phyloP scores from a whole-genome alignment of 2,797 vertebrate genomes.

The Bradypus variegatus region DNA sequence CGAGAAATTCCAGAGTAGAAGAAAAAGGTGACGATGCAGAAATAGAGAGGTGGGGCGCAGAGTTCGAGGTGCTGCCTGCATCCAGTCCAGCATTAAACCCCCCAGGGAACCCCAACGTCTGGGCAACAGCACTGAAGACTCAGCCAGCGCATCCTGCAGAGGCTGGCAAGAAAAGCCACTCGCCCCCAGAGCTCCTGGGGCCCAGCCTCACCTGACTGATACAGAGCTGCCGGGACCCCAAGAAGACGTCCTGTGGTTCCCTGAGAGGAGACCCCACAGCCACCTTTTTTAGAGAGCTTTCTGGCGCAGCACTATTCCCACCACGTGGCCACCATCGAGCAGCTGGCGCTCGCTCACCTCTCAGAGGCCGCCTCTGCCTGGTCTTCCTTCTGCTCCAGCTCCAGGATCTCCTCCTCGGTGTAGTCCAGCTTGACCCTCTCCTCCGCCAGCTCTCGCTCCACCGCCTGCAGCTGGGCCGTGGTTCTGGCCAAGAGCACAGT shows the following conservation, averaged over 20 bases:
- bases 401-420: conserved; percentile 79
- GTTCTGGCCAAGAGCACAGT: conserved; percentile 79
- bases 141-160: accelerated
- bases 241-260: neutral
- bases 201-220: neutral
- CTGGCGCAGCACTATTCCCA: too few species aligned
- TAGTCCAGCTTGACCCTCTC: conserved; percentile 81
- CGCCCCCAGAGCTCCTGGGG: neutral
- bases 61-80: neutral
- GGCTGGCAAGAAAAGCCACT: neutral
- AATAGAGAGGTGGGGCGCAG: accelerated
- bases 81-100: neutral
- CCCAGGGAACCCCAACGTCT: neutral
- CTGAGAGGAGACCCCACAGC: neutral
- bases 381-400: conserved; percentile 85
- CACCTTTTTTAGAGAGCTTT: too few species aligned
- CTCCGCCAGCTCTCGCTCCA: conserved; percentile 78
- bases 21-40: neutral
- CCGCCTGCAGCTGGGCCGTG: conserved; percentile 82
- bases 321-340: too few species aligned
- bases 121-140: neutral
- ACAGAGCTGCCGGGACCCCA: neutral
- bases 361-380: conserved; percentile 83
- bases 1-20: neutral
- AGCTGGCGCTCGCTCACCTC: conserved; percentile 73